phyloP scores from a whole-genome alignment of 2,888 invertebrate species.

The Drosophila suboccidentalis region DNA sequence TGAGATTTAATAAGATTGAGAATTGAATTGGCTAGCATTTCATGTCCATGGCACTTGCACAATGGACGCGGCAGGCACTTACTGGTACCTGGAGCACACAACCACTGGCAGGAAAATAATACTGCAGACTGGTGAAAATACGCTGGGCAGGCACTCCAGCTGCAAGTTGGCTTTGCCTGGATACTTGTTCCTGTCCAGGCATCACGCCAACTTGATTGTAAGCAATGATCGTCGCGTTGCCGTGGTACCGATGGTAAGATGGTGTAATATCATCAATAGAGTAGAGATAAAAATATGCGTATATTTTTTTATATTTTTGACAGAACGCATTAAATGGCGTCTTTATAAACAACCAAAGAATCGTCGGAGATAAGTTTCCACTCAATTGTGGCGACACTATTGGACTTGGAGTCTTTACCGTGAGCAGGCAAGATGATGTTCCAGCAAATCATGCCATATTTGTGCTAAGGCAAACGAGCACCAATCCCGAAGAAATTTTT shows the following conservation, averaged over 20 bases:
- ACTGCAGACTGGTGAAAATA: constrained; percentile 61
- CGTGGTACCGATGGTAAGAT: constrained; percentile 74
- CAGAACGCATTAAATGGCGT: constrained; percentile 82
- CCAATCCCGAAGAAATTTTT: constrained; percentile 6
- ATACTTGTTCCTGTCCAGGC: constrained; percentile 74
- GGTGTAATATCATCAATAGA: neutral
- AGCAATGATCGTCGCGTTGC: constrained; percentile 47
- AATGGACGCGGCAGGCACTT: constrained; percentile 23
- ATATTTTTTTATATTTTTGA: no score
- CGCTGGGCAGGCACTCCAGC: constrained; percentile 74
- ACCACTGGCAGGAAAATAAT: constrained; percentile 33
- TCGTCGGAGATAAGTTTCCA: constrained; percentile 21
- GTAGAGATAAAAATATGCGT: no score
- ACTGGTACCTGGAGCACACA: constrained; percentile 61
- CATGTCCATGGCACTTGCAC: neutral
- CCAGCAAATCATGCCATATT: constrained; percentile 69
- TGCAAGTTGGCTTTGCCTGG: constrained; percentile 48
- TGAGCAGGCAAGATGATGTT: neutral
- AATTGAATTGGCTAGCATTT: neutral
- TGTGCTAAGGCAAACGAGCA: constrained; percentile 31
- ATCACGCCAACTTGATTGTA: constrained; percentile 76
- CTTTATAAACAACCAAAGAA: constrained; percentile 67
- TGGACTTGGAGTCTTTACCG: constrained; percentile 71
- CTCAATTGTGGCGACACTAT: constrained; percentile 61
- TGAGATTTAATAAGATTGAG: neutral